A percentile compares a stretch with the other conserved stretches of the same genome.
Conservation (phyloP, 2,797 vertebrate genomes). For the Pseudomugil gertrudae region DNA sequence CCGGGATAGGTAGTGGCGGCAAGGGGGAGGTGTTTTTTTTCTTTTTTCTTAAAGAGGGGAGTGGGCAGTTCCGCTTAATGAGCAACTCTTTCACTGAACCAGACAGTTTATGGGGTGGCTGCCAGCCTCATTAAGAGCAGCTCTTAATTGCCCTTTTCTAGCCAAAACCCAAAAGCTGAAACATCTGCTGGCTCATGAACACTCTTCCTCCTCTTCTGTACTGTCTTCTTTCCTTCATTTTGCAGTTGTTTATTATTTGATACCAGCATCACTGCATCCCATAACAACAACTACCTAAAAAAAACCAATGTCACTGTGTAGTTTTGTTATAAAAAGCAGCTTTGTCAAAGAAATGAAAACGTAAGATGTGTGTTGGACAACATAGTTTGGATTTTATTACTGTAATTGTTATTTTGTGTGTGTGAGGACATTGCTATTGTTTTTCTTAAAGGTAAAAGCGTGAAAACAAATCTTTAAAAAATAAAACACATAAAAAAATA, state of each 20-base stretch:
- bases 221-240: conserved; percentile 51
- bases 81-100: conserved; percentile 81
- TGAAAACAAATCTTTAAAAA: too few relatives aligned
- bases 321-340: not conserved
- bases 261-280: not conserved
- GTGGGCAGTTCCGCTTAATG: conserved; percentile 76
- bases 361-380: not conserved
- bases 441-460: too few relatives aligned
- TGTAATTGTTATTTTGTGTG: not conserved
- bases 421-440: not conserved
- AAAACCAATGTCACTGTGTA: not conserved
- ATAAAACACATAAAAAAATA: too few relatives aligned
- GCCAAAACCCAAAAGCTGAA: conserved; percentile 84
- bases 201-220: conserved; percentile 50
- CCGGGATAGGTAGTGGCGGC: conserved; percentile 42
- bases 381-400: not conserved
- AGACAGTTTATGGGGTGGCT: conserved; percentile 82
- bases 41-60: not conserved
- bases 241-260: conserved; percentile 49
- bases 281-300: conserved; percentile 22
- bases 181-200: conserved; percentile 80
- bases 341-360: not conserved
- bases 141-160: conserved; percentile 83
- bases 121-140: conserved; percentile 83
- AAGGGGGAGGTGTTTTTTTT: conserved; percentile 49